Evolutionary conservation across 2,797 vertebrate species (phyloP).

Genomic region (Megaceryle alcyon): DNA sequence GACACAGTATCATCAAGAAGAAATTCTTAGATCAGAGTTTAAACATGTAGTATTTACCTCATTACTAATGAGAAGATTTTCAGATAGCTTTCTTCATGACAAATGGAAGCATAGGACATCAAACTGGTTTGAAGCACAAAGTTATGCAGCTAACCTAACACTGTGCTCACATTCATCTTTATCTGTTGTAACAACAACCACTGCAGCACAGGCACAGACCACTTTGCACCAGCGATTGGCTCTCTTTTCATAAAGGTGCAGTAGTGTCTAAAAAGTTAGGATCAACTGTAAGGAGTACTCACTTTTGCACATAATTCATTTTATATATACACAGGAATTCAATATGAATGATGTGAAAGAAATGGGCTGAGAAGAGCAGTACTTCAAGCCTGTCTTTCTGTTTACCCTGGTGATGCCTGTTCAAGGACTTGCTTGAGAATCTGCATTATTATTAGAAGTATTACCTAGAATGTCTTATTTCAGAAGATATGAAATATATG

Average conservation of each 20-base stretch:
- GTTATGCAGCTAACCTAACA: conserved; percentile 46
- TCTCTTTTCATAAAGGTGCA: not conserved
- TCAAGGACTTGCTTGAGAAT: not conserved
- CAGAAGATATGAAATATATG: not conserved
- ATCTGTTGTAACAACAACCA: not conserved
- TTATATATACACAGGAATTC: not conserved
- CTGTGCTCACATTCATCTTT: conserved; percentile 16
- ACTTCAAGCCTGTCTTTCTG: not conserved
- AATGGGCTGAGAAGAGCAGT: not conserved
- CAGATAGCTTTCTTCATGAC: not conserved
- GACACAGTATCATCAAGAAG: not conserved
- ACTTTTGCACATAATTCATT: not conserved
- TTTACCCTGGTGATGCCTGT: not conserved
- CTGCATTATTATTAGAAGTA: not conserved
- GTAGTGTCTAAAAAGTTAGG: not conserved
- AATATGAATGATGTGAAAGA: not conserved
- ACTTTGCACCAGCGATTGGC: not conserved
- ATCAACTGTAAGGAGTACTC: not conserved
- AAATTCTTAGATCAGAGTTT: not conserved
- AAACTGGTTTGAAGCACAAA: not conserved
- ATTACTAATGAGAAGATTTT: not conserved
- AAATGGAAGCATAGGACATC: not conserved
- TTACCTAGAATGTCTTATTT: not conserved
- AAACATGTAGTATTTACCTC: not conserved
- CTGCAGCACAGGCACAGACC: not conserved